These are phyloP conservation scores for Manis pentadactyla DNA, from an alignment of 2,797 vertebrate species.

Conservation along the genomic window DNA sequence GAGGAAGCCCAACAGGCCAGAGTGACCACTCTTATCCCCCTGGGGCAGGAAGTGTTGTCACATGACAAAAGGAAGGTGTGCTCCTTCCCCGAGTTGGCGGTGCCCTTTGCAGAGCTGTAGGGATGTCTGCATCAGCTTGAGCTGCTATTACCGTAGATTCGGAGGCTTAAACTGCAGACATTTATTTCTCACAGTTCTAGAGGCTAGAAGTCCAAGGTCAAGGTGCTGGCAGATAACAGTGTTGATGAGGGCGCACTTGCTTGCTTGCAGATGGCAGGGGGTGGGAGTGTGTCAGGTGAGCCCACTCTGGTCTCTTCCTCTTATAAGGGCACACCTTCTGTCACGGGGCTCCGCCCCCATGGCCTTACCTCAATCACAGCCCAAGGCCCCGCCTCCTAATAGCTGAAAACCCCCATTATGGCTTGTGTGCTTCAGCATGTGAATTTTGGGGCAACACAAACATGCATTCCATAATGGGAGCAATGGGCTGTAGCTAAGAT, in stretches of 20 bases:
- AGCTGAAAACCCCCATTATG: accelerated
- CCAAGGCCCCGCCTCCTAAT: background rate
- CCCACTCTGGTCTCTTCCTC: background rate
- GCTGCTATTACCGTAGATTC: background rate
- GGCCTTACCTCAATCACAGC: background rate
- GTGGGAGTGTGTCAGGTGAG: too few relatives aligned
- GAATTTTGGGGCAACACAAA: background rate
- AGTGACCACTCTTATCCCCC: background rate
- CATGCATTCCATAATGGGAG: accelerated
- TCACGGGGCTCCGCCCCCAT: background rate
- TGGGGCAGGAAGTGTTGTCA: background rate
- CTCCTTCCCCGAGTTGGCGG: accelerated
- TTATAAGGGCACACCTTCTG: background rate
- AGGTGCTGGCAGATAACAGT: background rate
- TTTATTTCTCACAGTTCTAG: background rate
- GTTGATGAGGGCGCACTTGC: background rate
- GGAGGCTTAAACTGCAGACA: background rate
- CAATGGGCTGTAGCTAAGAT: too few relatives aligned
- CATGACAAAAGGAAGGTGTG: accelerated
- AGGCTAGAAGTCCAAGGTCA: background rate
- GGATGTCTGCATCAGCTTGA: background rate
- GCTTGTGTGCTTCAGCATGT: background rate
- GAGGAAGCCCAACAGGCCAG: accelerated
- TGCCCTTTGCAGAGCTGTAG: background rate
- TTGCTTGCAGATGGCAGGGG: background rate